Percentiles rank a stretch among this genome's conserved stretches.
Conservation (phyloP, 2,888 invertebrate genomes). For the Nudaria mundana region DNA sequence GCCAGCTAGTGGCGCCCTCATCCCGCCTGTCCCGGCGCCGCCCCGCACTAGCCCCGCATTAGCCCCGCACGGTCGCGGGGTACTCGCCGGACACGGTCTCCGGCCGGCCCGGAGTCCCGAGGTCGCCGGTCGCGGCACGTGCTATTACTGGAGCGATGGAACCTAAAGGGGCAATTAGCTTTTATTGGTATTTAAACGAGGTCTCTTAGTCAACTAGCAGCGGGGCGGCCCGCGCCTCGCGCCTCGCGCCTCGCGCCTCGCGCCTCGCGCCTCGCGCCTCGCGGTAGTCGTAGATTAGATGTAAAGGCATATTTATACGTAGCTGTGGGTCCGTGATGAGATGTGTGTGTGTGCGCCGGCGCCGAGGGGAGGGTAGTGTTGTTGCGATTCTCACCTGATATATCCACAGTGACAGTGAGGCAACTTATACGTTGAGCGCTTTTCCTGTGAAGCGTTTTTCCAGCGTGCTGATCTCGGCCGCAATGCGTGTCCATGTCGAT, state of each 20-base stretch:
- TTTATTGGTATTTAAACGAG: conserved; percentile 45
- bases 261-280: conserved; percentile 28
- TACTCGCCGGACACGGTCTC: too few species aligned
- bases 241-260: too few species aligned
- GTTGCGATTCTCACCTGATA: too few species aligned
- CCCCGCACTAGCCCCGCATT: conserved; percentile 17
- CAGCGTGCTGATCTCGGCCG: too few species aligned
- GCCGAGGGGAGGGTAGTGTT: conserved; percentile 54
- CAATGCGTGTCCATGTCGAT: conserved; percentile 6
- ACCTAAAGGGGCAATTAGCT: conserved; percentile 52
- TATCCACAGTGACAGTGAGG: too few species aligned
- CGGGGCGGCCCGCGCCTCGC: conserved; percentile 15
- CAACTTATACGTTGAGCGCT: too few species aligned
- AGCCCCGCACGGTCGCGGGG: too few species aligned
- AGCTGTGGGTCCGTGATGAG: conserved; percentile 58
- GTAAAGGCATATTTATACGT: conserved; percentile 53
- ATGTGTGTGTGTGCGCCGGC: conserved; percentile 66
- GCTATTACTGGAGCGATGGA: conserved; percentile 31
- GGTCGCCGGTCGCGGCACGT: not conserved
- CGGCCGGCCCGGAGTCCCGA: conserved; percentile 25
- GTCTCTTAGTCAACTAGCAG: conserved; percentile 42
- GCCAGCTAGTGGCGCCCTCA: conserved; percentile 76
- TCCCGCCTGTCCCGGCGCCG: not conserved
- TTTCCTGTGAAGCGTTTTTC: too few species aligned
- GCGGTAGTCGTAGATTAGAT: conserved; percentile 46